phyloP scores from a whole-genome alignment of 2,888 invertebrate species.

The Scaptomyza tumidula region DNA sequence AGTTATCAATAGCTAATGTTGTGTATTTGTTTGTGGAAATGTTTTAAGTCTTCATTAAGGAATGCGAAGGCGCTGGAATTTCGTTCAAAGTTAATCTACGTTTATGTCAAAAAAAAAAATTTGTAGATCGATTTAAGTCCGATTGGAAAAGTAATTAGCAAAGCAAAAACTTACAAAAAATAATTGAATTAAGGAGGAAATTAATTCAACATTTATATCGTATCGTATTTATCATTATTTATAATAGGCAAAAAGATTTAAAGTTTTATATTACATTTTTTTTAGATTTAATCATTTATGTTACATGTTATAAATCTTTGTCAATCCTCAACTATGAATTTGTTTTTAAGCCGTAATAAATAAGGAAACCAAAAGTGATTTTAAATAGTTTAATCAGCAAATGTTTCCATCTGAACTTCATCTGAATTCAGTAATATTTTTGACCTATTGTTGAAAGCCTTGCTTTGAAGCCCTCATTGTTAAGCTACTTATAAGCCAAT shows the following conservation, averaged over 20 bases:
- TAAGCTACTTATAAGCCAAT: neutral
- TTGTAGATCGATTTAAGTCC: conserved; percentile 3
- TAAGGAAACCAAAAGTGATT: too few relatives aligned
- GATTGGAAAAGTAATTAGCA: conserved; percentile 5
- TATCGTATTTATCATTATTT: too few relatives aligned
- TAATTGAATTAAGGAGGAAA: neutral
- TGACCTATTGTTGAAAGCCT: neutral
- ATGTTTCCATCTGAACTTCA: too few relatives aligned
- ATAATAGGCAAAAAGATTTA: too few relatives aligned
- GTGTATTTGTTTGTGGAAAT: neutral
- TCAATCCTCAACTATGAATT: too few relatives aligned
- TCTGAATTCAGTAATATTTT: neutral
- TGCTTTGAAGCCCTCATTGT: neutral
- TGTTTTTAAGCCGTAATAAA: too few relatives aligned
- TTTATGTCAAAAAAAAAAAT: conserved; percentile 4
- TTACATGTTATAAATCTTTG: too few relatives aligned
- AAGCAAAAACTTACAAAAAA: neutral
- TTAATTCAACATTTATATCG: too few relatives aligned
- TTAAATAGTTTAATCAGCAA: neutral
- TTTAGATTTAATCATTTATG: too few relatives aligned
- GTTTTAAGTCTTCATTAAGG: conserved; percentile 4
- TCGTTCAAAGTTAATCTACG: conserved; percentile 1
- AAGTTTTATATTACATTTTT: too few relatives aligned
- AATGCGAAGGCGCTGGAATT: conserved; percentile 10
- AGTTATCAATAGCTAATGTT: conserved; percentile 14